Evolutionary conservation across 2,113 vertebrate species (phyloP), one percentile per base, ranked within the genome.

Genomic region (Oplegnathus fasciatus): DNA sequence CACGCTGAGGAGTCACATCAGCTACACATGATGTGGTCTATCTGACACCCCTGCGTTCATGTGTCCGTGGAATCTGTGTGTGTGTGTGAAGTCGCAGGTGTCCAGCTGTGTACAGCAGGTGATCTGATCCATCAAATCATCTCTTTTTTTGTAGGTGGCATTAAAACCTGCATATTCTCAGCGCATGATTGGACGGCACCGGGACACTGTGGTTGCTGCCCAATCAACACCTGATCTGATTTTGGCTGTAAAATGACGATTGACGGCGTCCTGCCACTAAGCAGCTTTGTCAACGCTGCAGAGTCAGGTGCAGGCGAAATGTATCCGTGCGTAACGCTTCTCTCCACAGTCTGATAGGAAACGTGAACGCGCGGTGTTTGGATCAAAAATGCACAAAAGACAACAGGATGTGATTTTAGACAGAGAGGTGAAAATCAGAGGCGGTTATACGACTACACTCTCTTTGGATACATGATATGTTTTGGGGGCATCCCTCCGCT

Each of bases 271-370:
- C 78, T 57, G 72, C 52, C 90, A 82, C 72, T 30, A 3, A 54
- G 78, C 61, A n/a, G 67, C 66, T 72, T 20, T 52, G 79, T 76
- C 81, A 80, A 50, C 78, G 66, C 26, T 74, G 81, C 83, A 70
- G 79, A 75, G 89, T 88, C 90, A 91, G 89, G 92, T 92, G 86
- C 82, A 86, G 85, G 78, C 72, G 28, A 76, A 64, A 78, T 67
- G 58, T 50, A 78, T 11, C 84, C 86, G 82, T 88, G 90, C 89
- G 90, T 91, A 91, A 90, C 83, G 86, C 86, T 54, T 24, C 67
- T 26, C 44, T 11, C 1, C 46, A 42, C 70, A 8, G 57, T 13
- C 52, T 10, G 65, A 66, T 2, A 2, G 18, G 37, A 57, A 9
- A 66, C 8, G 24, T 34, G 26, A 46, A 71, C 61, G 71, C 81